Base-by-base conservation (phyloP, 30 jellyfish, hydroid and myxozoan species). In the Chrysaora quinquecirrha region DNA sequence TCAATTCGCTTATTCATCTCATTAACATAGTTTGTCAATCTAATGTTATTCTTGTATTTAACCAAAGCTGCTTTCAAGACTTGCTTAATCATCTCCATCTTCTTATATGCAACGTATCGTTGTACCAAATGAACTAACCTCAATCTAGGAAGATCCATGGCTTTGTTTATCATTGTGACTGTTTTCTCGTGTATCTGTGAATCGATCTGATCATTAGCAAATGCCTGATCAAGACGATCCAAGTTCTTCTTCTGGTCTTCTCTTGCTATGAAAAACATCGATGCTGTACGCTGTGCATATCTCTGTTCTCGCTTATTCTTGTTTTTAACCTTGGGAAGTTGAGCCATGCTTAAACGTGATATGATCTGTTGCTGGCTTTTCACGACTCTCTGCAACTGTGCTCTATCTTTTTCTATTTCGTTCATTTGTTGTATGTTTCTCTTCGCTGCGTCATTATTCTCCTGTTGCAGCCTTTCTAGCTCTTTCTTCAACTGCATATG, bases 121-220 rank as follows among this genome's bases (percentile, higher is more conserved):
- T 69, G 82, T 10, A 87, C 96, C 11, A 87, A 87, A 30, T 87
- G 96, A 31, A 77, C 79, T 29, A 87, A 87, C 47, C 96, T 72
- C 27, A 87, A 30, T 25, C 87, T 31, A 49, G 96, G 96, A 20
- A 87, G 61, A n/a, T 69, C 90, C 87, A 87, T 78, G 34, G 96
- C 80, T 27, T 47, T 67, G 48, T 71, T 87, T 35, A 87, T 87
- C 24, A 77, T 63, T 3, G 43, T 24, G 1, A 85, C 75, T 0
- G 90, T 73, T 48, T 70, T 69, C 74, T 87, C 91, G 54, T 76
- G 90, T 12, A 77, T 71, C 9, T 76, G 71, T 23, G 96, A 49
- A 23, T 89, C 46, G 62, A 87, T 77, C 30, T 77, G 68, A 38
- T 87, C 83, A 27, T 27, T 43, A 49, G 48, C 71, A 30, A 73